phyloP scores from a whole-genome alignment of 2,113 vertebrate species.

The Cheirogaleus medius region DNA sequence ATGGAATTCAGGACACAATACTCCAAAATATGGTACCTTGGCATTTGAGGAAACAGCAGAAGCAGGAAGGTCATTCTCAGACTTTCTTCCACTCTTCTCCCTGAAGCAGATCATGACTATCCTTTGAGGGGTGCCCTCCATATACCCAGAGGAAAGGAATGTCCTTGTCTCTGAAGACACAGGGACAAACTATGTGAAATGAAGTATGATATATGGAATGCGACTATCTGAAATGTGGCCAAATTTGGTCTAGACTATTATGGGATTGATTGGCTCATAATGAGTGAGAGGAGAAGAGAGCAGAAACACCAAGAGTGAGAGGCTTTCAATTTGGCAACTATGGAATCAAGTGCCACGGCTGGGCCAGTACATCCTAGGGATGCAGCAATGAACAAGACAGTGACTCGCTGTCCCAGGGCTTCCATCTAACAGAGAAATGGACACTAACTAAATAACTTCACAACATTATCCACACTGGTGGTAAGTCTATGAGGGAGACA shows the following conservation, averaged over 20 bases:
- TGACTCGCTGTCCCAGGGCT: background rate
- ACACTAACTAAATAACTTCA: background rate
- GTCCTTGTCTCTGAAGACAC: background rate
- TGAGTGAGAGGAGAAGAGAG: background rate
- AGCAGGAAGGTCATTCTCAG: background rate
- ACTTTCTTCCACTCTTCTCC: background rate
- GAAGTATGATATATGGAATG: background rate
- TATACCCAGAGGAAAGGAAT: background rate
- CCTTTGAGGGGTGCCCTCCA: background rate
- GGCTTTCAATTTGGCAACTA: background rate
- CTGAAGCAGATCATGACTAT: background rate
- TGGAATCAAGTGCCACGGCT: too few relatives aligned
- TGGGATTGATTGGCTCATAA: background rate
- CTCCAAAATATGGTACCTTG: background rate
- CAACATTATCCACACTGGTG: too few relatives aligned
- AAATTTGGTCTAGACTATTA: background rate
- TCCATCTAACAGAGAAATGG: background rate
- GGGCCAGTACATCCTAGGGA: too few relatives aligned
- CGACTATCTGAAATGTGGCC: background rate
- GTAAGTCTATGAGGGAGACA: background rate
- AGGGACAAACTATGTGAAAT: background rate
- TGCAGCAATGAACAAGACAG: background rate
- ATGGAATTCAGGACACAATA: background rate
- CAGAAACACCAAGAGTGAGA: background rate
- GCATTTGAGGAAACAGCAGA: background rate